Conservation (phyloP, 2,888 invertebrate genomes). For the Chaitophorus viminalis region DNA sequence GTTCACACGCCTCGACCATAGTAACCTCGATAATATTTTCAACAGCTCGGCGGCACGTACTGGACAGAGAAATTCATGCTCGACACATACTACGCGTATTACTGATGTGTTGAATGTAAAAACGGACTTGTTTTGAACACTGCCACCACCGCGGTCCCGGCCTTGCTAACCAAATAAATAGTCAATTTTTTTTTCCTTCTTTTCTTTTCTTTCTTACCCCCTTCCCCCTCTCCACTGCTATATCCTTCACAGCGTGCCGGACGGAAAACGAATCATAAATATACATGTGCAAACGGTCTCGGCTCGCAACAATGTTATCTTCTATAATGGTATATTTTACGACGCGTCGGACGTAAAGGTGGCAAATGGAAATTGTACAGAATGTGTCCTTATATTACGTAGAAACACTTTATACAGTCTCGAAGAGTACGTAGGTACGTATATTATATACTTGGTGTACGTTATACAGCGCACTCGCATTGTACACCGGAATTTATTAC, state of each 20-base stretch:
- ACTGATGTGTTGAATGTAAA: conserved; percentile 55
- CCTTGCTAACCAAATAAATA: conserved; percentile 31
- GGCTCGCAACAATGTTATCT: background rate
- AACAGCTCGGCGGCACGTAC: conserved; percentile 29
- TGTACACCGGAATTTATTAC: no score
- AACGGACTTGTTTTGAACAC: conserved; percentile 19
- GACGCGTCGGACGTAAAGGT: background rate
- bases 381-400: background rate
- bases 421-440: no score
- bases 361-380: background rate
- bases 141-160: background rate
- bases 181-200: background rate
- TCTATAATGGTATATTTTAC: background rate
- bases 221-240: background rate
- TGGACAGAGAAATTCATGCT: conserved; percentile 35
- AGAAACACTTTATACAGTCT: no score
- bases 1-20: conserved; percentile 6
- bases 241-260: background rate
- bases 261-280: background rate
- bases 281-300: background rate
- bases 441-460: no score
- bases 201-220: background rate
- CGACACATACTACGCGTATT: conserved; percentile 32
- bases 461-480: no score
- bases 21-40: conserved; percentile 55